Base-by-base conservation (phyloP, 2,113 vertebrate genomes). In the Datnioides undecimradiatus region DNA sequence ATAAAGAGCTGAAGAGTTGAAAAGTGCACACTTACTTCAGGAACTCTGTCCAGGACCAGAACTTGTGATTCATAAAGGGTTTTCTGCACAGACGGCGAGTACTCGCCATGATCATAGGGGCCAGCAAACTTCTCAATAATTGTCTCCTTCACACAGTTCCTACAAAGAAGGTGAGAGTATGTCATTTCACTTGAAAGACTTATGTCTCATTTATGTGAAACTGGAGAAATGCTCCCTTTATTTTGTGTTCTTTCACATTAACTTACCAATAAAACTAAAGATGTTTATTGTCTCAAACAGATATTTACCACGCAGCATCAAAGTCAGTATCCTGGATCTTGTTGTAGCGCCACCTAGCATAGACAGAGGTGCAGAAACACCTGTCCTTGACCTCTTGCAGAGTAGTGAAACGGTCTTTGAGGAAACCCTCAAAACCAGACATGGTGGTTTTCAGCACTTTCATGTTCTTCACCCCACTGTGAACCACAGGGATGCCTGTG, bases 21-120 rank as follows among this genome's bases (percentile, higher is more conserved):
- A n/a, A n/a, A n/a, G n/a, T n/a, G n/a, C n/a, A n/a, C n/a, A 65
- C 84, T 17, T 93, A 97, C 98, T 96, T 98, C 93, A 51, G 96
- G 87, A 52, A 96, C 5, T 87, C 85, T 93, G 23, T 93, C 92
- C 85, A 99, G 93, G 58, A 95, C 31, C 5, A 90, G 77, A 84
- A 96, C 90, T 89, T 99, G 96, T 79, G 96, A 94, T 2, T 91
- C 86, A 74, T 97, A 98, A 60, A 99, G 95, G 8, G 98, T 98
- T 90, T 97, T 99, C 95, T 99, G 98, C 67, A 99, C 96, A 19
- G 97, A 99, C 0, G 96, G 96, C 0, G 97, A 99, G 89, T 95
- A 99, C 87, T 95, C 94, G 25, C 98, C 98, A 40, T 67, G 83
- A 82, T 97, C 94, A 0, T 92, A 97, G 5, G 97, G 97, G 3